Percentiles rank a stretch among this genome's conserved stretches.
These are phyloP conservation scores for Chamaea fasciata DNA, from an alignment of 2,113 vertebrate genomes.

Conservation along the genomic window DNA sequence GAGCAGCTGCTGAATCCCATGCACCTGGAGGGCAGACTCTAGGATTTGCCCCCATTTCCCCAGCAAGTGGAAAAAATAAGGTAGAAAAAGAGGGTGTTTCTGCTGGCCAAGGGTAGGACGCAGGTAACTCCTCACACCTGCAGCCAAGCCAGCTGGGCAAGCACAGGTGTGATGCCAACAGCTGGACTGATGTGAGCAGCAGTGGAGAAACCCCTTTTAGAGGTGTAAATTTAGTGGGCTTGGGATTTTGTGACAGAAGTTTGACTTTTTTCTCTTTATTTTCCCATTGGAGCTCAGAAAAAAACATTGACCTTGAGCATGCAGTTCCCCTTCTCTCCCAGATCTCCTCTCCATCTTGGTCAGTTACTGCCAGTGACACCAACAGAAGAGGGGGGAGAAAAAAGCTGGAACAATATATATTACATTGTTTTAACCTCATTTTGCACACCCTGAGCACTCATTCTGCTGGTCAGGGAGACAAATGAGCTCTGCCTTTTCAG, in stretches of 20 bases:
- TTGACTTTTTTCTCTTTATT: neutral
- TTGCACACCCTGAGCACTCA: neutral
- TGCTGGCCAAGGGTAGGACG: neutral
- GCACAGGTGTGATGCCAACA: neutral
- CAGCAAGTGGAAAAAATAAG: neutral
- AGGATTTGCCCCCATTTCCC: neutral
- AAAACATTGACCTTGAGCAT: neutral
- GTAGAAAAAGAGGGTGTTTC: neutral
- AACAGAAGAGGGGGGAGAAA: neutral
- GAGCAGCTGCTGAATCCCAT: neutral
- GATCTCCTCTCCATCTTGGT: neutral
- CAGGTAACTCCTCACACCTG: neutral
- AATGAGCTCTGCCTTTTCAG: neutral
- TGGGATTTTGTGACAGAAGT: neutral
- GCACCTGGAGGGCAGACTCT: neutral
- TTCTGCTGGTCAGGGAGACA: neutral
- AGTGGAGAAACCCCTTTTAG: neutral
- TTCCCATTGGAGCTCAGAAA: neutral
- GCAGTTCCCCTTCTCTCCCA: neutral
- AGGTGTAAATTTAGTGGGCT: neutral
- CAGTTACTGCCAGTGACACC: neutral
- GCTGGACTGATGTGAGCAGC: neutral
- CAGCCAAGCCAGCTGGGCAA: neutral
- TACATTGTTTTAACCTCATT: neutral
- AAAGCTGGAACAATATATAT: neutral